Percentiles rank a stretch among this genome's conserved stretches.
Conservation (phyloP, 2,797 vertebrate species). For the Poeciliopsis gracilis region DNA sequence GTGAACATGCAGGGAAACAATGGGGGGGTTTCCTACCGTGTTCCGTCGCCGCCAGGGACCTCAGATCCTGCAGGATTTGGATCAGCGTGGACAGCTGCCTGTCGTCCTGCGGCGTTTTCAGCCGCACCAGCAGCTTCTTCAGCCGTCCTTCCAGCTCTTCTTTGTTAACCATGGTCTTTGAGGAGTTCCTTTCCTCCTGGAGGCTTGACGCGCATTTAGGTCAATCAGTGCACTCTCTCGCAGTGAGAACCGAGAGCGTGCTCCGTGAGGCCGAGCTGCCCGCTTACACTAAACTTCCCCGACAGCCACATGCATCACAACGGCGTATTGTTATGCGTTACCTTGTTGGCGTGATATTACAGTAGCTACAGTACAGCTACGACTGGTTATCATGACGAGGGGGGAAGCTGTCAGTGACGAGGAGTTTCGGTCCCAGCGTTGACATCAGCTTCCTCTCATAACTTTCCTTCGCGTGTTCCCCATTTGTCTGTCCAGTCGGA, state of each 20-base stretch:
- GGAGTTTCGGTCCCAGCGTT: constrained; percentile 35
- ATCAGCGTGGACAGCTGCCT: constrained; percentile 85
- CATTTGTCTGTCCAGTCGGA: constrained; percentile 7
- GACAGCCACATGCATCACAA: not conserved
- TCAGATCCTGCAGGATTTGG: constrained; percentile 90
- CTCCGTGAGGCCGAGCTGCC: not conserved
- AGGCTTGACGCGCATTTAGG: constrained; percentile 34
- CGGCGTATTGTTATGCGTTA: not conserved
- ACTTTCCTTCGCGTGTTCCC: constrained; percentile 39
- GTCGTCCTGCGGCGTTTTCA: constrained; percentile 85
- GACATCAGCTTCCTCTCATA: constrained; percentile 33
- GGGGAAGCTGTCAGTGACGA: constrained; percentile 22
- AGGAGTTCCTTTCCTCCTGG: constrained; percentile 11
- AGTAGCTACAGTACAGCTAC: not conserved
- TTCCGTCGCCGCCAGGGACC: constrained; percentile 83
- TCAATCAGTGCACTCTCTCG: constrained; percentile 2
- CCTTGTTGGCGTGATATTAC: not conserved
- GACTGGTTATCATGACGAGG: not conserved
- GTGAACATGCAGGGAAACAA: constrained; percentile 7
- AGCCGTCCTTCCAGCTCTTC: constrained; percentile 82
- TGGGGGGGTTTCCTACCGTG: constrained; percentile 78
- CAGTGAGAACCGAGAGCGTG: not conserved
- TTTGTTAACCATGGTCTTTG: constrained; percentile 71
- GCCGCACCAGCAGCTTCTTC: constrained; percentile 88
- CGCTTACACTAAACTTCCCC: not conserved